A percentile compares a stretch with the other conserved stretches of the same genome.
Conservation (phyloP, 1,140 invertebrate genomes). For the Ostrea denselamellosa region DNA sequence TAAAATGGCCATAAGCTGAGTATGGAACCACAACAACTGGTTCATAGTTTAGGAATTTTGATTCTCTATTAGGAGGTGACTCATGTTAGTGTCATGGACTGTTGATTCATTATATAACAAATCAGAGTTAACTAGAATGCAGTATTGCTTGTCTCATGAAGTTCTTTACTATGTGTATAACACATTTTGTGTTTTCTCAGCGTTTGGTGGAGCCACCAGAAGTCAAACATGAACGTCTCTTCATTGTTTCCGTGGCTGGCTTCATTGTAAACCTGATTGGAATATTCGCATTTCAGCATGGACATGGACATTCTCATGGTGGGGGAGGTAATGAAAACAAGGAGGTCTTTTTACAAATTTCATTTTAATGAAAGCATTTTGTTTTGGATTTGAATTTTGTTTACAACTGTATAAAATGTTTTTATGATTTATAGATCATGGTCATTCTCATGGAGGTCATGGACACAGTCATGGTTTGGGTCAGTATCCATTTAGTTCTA, state of each 20-base stretch:
- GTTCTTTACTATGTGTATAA: not conserved
- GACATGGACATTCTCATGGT: constrained; percentile 87
- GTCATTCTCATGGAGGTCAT: constrained; percentile 74
- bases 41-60: too few relatives aligned
- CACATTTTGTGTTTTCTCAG: constrained; percentile 55
- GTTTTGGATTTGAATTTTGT: not conserved
- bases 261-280: constrained; percentile 97
- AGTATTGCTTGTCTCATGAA: not conserved
- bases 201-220: constrained; percentile 83
- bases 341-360: not conserved
- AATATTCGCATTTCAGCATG: constrained; percentile 93
- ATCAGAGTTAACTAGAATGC: not conserved
- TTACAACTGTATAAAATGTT: not conserved
- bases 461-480: constrained; percentile 36
- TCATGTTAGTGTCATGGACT: too few relatives aligned
- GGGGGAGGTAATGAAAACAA: constrained; percentile 67
- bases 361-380: not conserved
- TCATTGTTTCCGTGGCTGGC: constrained; percentile 93
- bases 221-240: constrained; percentile 81
- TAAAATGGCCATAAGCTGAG: too few relatives aligned
- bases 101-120: too few relatives aligned
- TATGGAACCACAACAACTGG: too few relatives aligned
- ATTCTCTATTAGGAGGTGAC: too few relatives aligned
- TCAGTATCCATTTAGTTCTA: constrained; percentile 1
- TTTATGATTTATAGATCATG: constrained; percentile 83